Conservation (phyloP, 1,140 invertebrate species). For the Myzus persicae region DNA sequence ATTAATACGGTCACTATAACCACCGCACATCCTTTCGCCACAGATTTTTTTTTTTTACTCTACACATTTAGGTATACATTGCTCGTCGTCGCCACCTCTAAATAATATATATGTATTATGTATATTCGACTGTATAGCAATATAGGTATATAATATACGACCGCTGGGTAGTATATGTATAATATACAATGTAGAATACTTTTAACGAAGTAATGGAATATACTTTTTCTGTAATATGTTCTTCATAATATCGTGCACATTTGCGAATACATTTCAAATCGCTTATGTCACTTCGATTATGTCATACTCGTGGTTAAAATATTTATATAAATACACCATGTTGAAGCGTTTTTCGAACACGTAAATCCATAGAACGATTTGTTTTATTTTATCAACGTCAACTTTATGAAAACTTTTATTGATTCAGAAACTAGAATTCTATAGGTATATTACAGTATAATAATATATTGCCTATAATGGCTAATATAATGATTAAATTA, state of each 20-base stretch:
- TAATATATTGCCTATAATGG: too few relatives aligned
- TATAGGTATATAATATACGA: neutral
- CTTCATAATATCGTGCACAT: neutral
- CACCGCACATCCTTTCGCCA: neutral
- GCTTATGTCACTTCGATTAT: neutral
- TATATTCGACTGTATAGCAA: neutral
- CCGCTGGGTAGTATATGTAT: neutral
- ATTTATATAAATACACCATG: neutral
- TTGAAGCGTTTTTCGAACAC: neutral
- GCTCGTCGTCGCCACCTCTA: neutral
- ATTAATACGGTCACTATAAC: neutral
- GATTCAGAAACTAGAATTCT: neutral
- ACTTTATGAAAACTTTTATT: neutral
- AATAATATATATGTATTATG: neutral
- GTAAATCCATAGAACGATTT: neutral
- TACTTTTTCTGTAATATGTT: neutral
- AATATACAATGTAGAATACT: neutral
- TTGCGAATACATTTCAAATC: neutral
- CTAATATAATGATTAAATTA: neutral
- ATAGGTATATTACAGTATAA: too few relatives aligned
- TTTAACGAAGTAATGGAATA: neutral
- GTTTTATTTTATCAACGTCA: neutral
- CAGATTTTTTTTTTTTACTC: neutral
- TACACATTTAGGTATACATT: neutral
- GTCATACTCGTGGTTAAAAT: neutral